Percentiles rank a stretch among this genome's conserved stretches.
phyloP scores from a whole-genome alignment of 2,797 vertebrate genomes.

The Iguana delicatissima region DNA sequence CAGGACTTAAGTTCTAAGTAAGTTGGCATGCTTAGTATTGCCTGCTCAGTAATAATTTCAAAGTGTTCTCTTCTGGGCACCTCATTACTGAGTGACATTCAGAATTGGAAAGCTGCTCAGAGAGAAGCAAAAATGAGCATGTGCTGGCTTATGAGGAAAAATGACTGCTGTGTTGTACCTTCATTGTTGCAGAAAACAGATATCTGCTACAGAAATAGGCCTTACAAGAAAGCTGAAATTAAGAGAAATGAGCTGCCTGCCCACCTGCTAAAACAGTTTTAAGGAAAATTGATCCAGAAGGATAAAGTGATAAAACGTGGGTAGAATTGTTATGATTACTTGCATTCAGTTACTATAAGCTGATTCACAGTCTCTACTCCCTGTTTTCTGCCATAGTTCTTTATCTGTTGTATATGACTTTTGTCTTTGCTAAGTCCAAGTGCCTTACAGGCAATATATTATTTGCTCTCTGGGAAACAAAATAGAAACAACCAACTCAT shows the following conservation, averaged over 20 bases:
- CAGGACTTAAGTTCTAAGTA: not conserved
- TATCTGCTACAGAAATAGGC: constrained; percentile 6
- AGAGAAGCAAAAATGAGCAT: not conserved
- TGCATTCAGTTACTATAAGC: constrained; percentile 11
- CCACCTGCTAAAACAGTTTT: not conserved
- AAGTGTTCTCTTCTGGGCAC: not conserved
- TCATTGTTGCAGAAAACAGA: not conserved
- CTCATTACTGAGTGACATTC: not conserved
- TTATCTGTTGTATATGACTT: not conserved
- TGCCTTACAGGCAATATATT: not conserved
- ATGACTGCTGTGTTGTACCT: constrained; percentile 18
- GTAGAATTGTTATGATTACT: constrained; percentile 17
- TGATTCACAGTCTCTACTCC: not conserved
- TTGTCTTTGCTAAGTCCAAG: not conserved
- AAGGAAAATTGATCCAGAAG: not conserved
- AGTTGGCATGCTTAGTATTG: not conserved
- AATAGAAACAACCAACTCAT: not conserved
- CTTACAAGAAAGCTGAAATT: constrained; percentile 5
- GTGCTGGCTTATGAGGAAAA: constrained; percentile 12
- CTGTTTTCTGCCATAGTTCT: not conserved
- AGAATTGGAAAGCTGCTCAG: not conserved
- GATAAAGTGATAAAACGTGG: constrained; percentile 3
- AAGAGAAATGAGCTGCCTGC: constrained; percentile 27
- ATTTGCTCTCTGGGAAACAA: not conserved
- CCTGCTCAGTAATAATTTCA: not conserved